These are phyloP conservation scores for Iphiclides podalirius DNA, from an alignment of 2,888 invertebrate genomes.

Conservation along the genomic window DNA sequence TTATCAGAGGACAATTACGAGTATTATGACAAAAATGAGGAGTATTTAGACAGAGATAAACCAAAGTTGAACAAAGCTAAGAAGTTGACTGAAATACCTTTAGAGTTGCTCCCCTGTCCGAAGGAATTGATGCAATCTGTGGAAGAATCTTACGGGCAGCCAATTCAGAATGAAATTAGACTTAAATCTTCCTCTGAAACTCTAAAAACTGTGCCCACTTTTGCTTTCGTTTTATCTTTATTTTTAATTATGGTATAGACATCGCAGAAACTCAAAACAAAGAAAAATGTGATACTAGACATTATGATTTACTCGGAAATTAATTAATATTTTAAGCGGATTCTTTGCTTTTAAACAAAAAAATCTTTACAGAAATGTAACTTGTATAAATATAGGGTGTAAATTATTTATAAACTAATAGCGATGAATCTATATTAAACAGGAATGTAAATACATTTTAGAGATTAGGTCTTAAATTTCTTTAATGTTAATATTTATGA, in stretches of 20 bases:
- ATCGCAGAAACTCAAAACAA: constrained; percentile 38
- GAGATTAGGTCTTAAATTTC: too few species aligned
- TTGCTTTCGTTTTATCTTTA: constrained; percentile 42
- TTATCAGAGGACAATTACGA: constrained; percentile 63
- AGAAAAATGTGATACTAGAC: constrained; percentile 73
- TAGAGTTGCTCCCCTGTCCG: constrained; percentile 69
- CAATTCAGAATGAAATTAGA: constrained; percentile 71
- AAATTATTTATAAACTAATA: too few species aligned
- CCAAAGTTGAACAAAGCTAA: constrained; percentile 50
- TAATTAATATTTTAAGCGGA: too few species aligned
- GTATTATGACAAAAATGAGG: constrained; percentile 64
- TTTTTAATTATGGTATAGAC: constrained; percentile 41
- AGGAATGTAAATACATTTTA: too few species aligned
- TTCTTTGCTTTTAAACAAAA: too few species aligned
- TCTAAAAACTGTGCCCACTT: constrained; percentile 43
- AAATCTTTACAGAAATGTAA: too few species aligned
- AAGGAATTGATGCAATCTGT: constrained; percentile 68
- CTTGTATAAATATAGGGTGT: too few species aligned
- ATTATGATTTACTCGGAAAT: too few species aligned
- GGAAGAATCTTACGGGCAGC: constrained; percentile 68
- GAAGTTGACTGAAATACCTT: constrained; percentile 61
- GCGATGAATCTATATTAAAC: too few species aligned
- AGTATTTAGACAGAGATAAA: constrained; percentile 51
- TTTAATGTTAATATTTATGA: too few species aligned
- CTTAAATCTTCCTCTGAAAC: constrained; percentile 64